A percentile compares a stretch with the other conserved stretches of the same genome.
Conservation (phyloP, 2,113 vertebrate species). For the Pontoporia blainvillei region DNA sequence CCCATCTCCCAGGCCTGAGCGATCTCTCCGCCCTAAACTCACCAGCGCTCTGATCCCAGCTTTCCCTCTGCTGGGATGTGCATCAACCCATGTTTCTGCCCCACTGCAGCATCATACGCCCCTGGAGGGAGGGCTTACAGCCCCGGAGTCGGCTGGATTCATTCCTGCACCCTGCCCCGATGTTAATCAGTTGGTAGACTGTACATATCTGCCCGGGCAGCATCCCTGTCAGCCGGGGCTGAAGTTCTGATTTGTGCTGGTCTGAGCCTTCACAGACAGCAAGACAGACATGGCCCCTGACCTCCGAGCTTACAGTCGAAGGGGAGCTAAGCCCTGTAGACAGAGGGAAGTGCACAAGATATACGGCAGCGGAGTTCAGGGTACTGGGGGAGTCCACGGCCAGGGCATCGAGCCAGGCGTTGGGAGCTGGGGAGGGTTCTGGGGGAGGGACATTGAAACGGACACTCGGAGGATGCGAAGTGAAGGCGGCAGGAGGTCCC, state of each 20-base stretch:
- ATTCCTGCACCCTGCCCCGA: neutral
- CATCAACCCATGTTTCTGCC: neutral
- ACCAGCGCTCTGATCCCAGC: neutral
- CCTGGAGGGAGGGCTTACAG: neutral
- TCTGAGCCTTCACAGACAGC: neutral
- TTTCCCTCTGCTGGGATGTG: neutral
- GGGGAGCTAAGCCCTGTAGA: neutral
- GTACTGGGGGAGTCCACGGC: neutral
- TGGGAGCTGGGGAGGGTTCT: neutral
- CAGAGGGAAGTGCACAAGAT: neutral
- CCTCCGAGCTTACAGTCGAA: neutral
- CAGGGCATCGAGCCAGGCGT: neutral
- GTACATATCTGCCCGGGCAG: neutral
- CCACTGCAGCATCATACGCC: neutral
- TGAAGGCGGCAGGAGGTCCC: neutral
- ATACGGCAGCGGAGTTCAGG: neutral
- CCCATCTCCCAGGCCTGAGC: neutral
- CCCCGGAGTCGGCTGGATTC: neutral
- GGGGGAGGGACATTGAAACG: neutral
- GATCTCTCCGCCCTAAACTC: neutral
- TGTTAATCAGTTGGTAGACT: neutral
- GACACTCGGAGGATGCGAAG: neutral
- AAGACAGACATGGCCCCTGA: neutral
- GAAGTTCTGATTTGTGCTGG: neutral
- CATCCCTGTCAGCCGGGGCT: neutral